A percentile compares a stretch with the other conserved stretches of the same genome.
These are phyloP conservation scores for Andrena trimmerana DNA, from an alignment of 2,888 invertebrate species.

Conservation along the genomic window DNA sequence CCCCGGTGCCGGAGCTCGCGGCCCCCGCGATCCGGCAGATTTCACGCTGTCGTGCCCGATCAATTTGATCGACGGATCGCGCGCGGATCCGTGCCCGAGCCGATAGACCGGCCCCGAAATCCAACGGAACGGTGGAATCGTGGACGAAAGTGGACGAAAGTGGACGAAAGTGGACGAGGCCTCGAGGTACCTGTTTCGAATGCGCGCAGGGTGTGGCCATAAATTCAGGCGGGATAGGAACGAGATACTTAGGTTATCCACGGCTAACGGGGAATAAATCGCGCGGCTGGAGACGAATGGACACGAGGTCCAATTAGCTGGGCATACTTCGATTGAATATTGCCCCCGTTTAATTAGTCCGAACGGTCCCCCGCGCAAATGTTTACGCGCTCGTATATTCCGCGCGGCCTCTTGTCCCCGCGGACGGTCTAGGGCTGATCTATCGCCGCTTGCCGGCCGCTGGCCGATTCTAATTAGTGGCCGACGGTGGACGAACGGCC, in stretches of 20 bases:
- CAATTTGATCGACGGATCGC: slow-evolving; percentile 12
- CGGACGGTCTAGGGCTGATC: not conserved
- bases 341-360: slow-evolving; percentile 46
- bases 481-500: slow-evolving; percentile 10
- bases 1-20: not conserved
- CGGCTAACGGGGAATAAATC: slow-evolving; percentile 50
- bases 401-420: not conserved
- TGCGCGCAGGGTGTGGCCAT: slow-evolving; percentile 57
- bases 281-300: slow-evolving; percentile 31
- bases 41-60: not conserved
- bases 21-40: slow-evolving; percentile 5
- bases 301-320: slow-evolving; percentile 57
- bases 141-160: not conserved
- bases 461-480: slow-evolving; percentile 44
- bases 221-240: slow-evolving; percentile 60
- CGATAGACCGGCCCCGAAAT: slow-evolving; percentile 21
- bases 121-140: slow-evolving; percentile 19
- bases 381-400: slow-evolving; percentile 38
- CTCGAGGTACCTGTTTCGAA: slow-evolving; percentile 57
- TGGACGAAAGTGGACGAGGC: not conserved
- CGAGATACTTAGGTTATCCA: slow-evolving; percentile 59
- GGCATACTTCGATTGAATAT: slow-evolving; percentile 52
- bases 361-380: slow-evolving; percentile 32
- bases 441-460: not conserved
- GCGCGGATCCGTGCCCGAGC: not conserved